Conservation (phyloP, 2,888 invertebrate genomes). For the Zhengitettix transpicula region DNA sequence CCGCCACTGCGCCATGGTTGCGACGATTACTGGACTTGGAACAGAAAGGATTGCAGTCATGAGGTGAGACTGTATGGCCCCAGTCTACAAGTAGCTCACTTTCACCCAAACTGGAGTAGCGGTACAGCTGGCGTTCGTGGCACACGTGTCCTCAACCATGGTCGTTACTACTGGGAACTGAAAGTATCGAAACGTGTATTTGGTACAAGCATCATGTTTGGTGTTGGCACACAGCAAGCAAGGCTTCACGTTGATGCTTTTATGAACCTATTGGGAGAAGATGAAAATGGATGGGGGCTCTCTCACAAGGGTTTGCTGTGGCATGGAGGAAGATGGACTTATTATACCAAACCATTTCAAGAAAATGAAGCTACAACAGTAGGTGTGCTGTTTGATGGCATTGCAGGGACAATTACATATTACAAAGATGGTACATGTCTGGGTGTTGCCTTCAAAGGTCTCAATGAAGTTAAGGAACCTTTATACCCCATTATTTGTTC, state of each 20-base stretch:
- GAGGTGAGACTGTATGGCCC: conserved; percentile 39
- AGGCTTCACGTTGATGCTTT: conserved; percentile 48
- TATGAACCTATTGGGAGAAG: conserved; percentile 53
- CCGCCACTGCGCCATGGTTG: conserved; percentile 32
- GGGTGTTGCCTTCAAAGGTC: conserved; percentile 51
- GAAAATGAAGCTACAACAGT: conserved; percentile 19
- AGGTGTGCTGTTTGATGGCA: conserved; percentile 49
- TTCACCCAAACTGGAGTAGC: conserved; percentile 61
- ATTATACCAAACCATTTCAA: conserved; percentile 48
- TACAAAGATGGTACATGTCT: conserved; percentile 51
- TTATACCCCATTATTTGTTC: conserved; percentile 53
- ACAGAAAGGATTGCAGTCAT: conserved; percentile 33
- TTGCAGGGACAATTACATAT: conserved; percentile 49
- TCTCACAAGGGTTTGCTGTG: conserved; percentile 55
- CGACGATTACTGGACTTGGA: conserved; percentile 54
- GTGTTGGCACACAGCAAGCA: conserved; percentile 39
- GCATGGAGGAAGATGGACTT: conserved; percentile 44
- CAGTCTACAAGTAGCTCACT: conserved; percentile 40
- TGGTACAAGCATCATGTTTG: conserved; percentile 63
- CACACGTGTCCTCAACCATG: conserved; percentile 44
- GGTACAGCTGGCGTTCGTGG: conserved; percentile 56
- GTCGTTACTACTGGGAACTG: conserved; percentile 47
- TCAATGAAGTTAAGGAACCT: conserved; percentile 41
- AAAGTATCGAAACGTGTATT: conserved; percentile 44
- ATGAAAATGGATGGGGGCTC: conserved; percentile 51